Conservation (phyloP, 2,113 vertebrate genomes). For the Spheniscus mendiculus region DNA sequence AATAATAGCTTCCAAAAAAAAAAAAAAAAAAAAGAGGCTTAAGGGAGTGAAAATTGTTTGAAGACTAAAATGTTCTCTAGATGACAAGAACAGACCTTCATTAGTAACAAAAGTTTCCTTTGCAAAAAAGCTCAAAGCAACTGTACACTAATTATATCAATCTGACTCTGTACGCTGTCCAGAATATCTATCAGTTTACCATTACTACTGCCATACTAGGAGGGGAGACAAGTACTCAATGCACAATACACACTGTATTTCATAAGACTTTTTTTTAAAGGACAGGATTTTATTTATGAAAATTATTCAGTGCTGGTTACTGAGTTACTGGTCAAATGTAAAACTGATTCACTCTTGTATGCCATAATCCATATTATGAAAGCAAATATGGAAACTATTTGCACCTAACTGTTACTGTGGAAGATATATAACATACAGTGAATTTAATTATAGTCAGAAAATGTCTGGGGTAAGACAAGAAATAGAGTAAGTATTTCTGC, state of each 20-base stretch:
- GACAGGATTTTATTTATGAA: neutral
- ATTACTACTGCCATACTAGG: neutral
- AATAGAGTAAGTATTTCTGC: neutral
- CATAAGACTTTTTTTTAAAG: neutral
- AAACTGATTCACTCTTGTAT: neutral
- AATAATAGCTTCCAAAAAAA: neutral
- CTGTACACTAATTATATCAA: neutral
- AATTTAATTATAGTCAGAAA: neutral
- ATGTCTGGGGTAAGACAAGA: neutral
- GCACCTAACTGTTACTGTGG: neutral
- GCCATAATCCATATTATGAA: neutral
- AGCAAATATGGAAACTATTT: neutral
- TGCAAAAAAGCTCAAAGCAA: neutral
- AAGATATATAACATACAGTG: neutral
- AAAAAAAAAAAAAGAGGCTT: neutral
- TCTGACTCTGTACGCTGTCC: neutral
- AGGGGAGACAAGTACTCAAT: neutral
- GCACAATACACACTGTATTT: neutral
- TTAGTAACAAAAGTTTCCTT: neutral
- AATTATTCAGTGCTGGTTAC: neutral
- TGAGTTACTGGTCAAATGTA: neutral
- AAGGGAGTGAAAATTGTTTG: neutral
- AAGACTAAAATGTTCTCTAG: neutral
- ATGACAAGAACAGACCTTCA: neutral
- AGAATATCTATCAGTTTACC: neutral